phyloP scores from a whole-genome alignment of 2,888 invertebrate species.

The Melipona bicolor region DNA sequence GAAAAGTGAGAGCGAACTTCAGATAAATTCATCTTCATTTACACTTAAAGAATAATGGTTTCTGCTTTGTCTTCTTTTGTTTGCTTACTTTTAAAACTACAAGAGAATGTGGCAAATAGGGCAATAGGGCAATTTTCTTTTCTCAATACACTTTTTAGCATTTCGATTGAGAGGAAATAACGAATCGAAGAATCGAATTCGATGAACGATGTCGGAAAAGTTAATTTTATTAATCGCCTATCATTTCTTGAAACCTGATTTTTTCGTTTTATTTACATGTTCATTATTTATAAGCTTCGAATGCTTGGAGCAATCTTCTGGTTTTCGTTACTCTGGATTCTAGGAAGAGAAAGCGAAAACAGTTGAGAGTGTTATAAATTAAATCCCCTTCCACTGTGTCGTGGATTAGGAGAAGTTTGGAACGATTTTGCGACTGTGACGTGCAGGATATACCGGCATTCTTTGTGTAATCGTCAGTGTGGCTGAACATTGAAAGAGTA shows the following conservation, averaged over 20 bases:
- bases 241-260: background rate
- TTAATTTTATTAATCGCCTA: constrained; percentile 19
- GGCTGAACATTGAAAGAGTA: no score
- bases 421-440: background rate
- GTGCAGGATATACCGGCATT: background rate
- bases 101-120: background rate
- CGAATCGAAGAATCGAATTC: background rate
- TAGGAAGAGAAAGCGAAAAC: background rate
- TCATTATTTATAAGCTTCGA: background rate
- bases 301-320: background rate
- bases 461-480: background rate
- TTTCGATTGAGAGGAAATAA: background rate
- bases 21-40: constrained; percentile 17
- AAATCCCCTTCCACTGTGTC: background rate
- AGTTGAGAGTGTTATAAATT: background rate
- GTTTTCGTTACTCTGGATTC: background rate
- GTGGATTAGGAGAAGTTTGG: background rate
- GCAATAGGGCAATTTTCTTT: background rate
- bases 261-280: constrained; percentile 33
- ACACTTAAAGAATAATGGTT: background rate
- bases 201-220: constrained; percentile 8
- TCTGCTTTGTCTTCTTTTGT: background rate
- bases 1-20: constrained; percentile 45
- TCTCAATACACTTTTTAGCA: background rate
- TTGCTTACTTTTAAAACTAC: background rate